Evolutionary conservation across 2,113 vertebrate species (phyloP).

Genomic region (Leptosomus discolor): DNA sequence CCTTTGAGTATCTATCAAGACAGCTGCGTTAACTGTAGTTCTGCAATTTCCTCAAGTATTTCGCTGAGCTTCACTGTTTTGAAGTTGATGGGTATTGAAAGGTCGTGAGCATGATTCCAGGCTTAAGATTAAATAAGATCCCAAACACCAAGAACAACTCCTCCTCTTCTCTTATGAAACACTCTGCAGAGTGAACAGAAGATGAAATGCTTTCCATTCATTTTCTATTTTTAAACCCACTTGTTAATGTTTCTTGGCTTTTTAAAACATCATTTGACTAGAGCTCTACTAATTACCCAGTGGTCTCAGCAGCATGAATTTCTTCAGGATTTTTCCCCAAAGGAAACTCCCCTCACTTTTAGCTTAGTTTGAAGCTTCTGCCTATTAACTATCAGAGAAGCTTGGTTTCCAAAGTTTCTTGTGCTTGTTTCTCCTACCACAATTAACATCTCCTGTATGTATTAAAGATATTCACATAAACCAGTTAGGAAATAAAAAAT

Average conservation of each 20-base stretch:
- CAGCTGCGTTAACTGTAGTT: neutral
- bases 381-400: neutral
- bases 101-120: neutral
- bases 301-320: neutral
- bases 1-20: neutral
- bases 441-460: neutral
- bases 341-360: neutral
- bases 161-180: slow-evolving; percentile 40
- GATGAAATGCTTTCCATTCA: slow-evolving; percentile 16
- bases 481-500: neutral
- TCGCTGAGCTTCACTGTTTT: neutral
- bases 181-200: neutral
- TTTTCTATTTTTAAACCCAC: slow-evolving; percentile 43
- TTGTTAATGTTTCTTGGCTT: slow-evolving; percentile 38
- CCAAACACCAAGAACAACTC: neutral
- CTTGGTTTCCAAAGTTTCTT: neutral
- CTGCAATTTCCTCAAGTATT: neutral
- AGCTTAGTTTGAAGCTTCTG: slow-evolving; percentile 3
- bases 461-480: neutral
- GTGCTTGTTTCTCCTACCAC: neutral
- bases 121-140: slow-evolving; percentile 21
- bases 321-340: neutral
- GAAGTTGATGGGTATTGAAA: neutral
- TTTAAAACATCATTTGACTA: slow-evolving; percentile 19
- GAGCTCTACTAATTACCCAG: slow-evolving; percentile 5